Conservation (phyloP, 2,113 vertebrate genomes). For the Garra rufa region DNA sequence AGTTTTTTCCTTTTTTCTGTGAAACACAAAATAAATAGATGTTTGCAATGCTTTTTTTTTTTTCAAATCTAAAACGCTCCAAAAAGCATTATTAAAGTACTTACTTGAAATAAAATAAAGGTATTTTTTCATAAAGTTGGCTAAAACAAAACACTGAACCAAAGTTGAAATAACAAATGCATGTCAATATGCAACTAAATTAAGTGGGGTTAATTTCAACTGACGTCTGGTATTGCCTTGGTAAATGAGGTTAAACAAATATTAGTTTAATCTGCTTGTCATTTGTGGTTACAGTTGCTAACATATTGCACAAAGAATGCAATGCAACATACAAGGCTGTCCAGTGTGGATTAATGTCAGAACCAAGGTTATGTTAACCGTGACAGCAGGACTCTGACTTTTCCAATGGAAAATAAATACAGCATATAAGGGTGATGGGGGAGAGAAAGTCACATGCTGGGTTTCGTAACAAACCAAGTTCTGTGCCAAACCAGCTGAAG, state of each 20-base stretch:
- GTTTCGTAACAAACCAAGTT: constrained; percentile 27
- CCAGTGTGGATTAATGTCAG: constrained; percentile 55
- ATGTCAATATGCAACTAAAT: neutral
- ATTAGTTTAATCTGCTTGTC: neutral
- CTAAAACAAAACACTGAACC: neutral
- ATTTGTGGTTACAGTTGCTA: neutral
- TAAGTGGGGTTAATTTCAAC: neutral
- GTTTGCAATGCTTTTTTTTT: neutral
- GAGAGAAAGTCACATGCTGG: constrained; percentile 22
- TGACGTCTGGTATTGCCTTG: neutral
- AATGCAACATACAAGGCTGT: constrained; percentile 37
- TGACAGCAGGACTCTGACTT: constrained; percentile 53
- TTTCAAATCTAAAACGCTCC: neutral
- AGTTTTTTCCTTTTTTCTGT: neutral
- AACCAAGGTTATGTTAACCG: constrained; percentile 61
- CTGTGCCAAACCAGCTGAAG: constrained; percentile 20
- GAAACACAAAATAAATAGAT: neutral
- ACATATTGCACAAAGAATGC: neutral
- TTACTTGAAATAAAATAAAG: neutral
- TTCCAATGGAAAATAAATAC: constrained; percentile 67
- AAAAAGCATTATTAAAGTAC: neutral
- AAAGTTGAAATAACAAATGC: neutral
- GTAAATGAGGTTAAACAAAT: neutral
- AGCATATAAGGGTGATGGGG: constrained; percentile 47
- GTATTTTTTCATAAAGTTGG: too few relatives aligned